Evolutionary conservation across 2,113 vertebrate genomes (phyloP).

Genomic region (Indicator maculatus): DNA sequence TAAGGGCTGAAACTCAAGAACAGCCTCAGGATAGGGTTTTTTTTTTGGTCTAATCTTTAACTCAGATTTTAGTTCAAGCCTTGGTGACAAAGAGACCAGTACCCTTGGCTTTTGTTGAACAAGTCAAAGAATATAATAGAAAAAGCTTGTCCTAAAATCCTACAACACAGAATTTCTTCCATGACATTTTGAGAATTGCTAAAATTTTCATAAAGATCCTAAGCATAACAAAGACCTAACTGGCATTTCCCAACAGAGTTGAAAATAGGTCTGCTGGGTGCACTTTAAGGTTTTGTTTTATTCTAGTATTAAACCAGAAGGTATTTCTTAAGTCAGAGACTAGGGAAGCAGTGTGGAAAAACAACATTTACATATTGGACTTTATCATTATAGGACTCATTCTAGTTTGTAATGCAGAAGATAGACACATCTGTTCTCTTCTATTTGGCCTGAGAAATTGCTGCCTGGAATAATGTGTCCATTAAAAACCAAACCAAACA

Average conservation of each 20-base stretch:
- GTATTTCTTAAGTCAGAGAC: background rate
- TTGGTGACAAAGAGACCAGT: background rate
- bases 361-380: background rate
- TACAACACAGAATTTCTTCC: background rate
- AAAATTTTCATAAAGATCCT: background rate
- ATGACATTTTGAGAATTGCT: background rate
- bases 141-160: background rate
- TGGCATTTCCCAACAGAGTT: background rate
- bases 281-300: background rate
- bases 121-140: background rate
- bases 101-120: background rate
- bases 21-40: background rate
- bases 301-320: background rate
- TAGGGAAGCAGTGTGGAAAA: background rate
- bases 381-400: background rate
- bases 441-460: background rate
- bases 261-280: background rate
- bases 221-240: background rate
- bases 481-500: background rate
- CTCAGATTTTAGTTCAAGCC: background rate
- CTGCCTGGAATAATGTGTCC: background rate
- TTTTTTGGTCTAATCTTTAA: slow-evolving; percentile 1
- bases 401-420: background rate
- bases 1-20: background rate
- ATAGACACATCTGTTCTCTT: background rate